phyloP scores from a whole-genome alignment of 2,888 invertebrate species.

The Xestoiulus laeticollis region DNA sequence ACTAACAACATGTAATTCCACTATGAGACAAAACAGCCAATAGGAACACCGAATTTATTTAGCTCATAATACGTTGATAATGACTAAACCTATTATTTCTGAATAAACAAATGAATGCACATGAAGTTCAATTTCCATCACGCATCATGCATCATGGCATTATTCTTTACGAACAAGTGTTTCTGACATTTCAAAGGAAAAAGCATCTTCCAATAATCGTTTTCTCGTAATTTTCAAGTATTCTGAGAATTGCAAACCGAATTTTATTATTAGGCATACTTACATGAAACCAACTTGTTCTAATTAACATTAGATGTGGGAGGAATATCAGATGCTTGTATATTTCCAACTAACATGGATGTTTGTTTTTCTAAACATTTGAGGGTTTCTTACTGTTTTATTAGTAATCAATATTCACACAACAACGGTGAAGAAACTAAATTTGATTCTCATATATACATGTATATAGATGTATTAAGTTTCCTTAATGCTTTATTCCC shows the following conservation, averaged over 20 bases:
- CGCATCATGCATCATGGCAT: not conserved
- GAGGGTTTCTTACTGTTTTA: not conserved
- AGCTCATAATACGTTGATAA: not conserved
- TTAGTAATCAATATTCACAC: not conserved
- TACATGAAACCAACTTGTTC: not conserved
- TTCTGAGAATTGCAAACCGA: not conserved
- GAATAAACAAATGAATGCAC: not conserved
- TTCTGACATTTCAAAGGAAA: constrained; percentile 14
- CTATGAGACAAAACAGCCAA: not conserved
- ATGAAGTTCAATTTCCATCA: not conserved
- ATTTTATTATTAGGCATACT: not conserved
- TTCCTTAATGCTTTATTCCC: too few species aligned
- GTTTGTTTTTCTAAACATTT: not conserved
- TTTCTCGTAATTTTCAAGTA: not conserved
- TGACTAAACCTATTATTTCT: not conserved
- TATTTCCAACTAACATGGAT: not conserved
- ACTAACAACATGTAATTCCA: not conserved
- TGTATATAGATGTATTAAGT: too few species aligned
- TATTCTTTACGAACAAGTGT: not conserved
- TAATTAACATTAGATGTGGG: not conserved
- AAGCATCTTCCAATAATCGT: not conserved
- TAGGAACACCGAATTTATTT: not conserved
- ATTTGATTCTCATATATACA: too few species aligned
- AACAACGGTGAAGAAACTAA: too few species aligned
- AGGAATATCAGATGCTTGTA: not conserved